Percentiles rank a stretch among this genome's conserved stretches.
phyloP scores from a whole-genome alignment of 2,888 invertebrate genomes.

The Orthosia gracilis region DNA sequence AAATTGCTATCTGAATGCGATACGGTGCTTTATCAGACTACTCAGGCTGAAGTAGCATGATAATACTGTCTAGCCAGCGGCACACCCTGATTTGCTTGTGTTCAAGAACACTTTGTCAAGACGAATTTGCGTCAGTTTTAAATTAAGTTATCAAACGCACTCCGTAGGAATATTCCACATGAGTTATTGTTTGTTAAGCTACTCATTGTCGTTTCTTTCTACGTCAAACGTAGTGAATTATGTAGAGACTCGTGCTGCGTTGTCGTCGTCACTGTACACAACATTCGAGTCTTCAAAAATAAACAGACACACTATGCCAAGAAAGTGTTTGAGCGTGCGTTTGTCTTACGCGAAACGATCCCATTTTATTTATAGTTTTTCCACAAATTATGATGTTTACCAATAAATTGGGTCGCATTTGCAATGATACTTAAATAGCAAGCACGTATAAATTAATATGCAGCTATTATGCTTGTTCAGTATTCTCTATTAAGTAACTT shows the following conservation, averaged over 20 bases:
- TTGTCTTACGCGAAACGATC: conserved; percentile 73
- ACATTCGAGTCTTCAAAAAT: conserved; percentile 79
- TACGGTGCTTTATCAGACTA: conserved; percentile 75
- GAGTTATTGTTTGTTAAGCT: conserved; percentile 20
- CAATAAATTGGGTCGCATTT: conserved; percentile 10
- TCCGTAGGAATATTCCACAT: conserved; percentile 33
- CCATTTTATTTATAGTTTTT: conserved; percentile 65
- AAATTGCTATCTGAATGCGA: conserved; percentile 71
- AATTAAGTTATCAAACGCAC: conserved; percentile 4
- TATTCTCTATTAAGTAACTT: neutral
- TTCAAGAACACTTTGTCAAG: conserved; percentile 29
- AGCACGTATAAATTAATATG: neutral
- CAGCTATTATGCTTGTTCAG: neutral
- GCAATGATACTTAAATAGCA: neutral
- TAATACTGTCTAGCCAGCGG: conserved; percentile 62
- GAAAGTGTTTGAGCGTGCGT: conserved; percentile 77
- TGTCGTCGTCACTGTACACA: conserved; percentile 74
- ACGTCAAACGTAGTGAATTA: conserved; percentile 56
- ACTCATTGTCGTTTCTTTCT: conserved; percentile 29
- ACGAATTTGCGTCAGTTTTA: neutral
- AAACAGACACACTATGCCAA: conserved; percentile 84
- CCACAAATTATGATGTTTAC: conserved; percentile 46
- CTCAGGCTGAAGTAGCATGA: conserved; percentile 74
- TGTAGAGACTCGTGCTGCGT: conserved; percentile 31
- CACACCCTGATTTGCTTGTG: conserved; percentile 60